Evolutionary conservation across 2,888 invertebrate genomes (phyloP).

Genomic region (Sialis fuliginosa): DNA sequence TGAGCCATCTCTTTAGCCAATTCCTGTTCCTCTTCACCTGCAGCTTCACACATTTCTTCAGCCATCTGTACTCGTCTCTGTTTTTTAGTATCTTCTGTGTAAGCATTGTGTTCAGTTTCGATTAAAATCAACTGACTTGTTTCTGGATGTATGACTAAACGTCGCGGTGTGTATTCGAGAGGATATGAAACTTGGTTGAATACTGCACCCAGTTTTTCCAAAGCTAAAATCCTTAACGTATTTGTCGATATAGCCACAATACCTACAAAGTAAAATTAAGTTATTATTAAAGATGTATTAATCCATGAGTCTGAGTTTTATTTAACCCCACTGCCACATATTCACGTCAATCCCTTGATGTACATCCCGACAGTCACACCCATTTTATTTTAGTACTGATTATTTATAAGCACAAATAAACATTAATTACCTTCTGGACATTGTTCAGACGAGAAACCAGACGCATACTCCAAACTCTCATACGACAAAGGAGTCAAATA

Average conservation of each 20-base stretch:
- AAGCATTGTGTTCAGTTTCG: conserved; percentile 97
- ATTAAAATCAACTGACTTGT: conserved; percentile 78
- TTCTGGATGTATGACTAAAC: conserved; percentile 84
- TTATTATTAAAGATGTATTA: no score
- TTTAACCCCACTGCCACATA: no score
- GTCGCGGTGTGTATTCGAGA: conserved; percentile 88
- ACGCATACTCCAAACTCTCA: conserved; percentile 92
- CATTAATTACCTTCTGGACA: conserved; percentile 64
- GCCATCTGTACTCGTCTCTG: conserved; percentile 89
- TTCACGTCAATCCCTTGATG: no score
- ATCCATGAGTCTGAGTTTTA: no score
- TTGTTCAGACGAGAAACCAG: conserved; percentile 92
- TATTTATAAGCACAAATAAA: no score
- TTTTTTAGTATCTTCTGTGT: conserved; percentile 91
- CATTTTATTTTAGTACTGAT: no score
- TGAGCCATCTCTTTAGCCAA: conserved; percentile 95
- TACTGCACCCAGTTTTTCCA: conserved; percentile 95
- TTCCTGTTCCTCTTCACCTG: conserved; percentile 88
- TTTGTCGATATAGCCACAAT: conserved; percentile 98
- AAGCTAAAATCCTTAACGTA: conserved; percentile 86
- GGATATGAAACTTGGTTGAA: conserved; percentile 93
- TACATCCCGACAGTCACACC: no score
- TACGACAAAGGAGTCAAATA: conserved; percentile 93
- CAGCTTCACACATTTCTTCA: conserved; percentile 94
- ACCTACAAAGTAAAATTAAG: conserved; percentile 20